Percentiles rank a stretch among this genome's conserved stretches.
These are phyloP conservation scores for Odocoileus hemionus DNA, from an alignment of 2,113 vertebrate genomes.

Conservation along the genomic window DNA sequence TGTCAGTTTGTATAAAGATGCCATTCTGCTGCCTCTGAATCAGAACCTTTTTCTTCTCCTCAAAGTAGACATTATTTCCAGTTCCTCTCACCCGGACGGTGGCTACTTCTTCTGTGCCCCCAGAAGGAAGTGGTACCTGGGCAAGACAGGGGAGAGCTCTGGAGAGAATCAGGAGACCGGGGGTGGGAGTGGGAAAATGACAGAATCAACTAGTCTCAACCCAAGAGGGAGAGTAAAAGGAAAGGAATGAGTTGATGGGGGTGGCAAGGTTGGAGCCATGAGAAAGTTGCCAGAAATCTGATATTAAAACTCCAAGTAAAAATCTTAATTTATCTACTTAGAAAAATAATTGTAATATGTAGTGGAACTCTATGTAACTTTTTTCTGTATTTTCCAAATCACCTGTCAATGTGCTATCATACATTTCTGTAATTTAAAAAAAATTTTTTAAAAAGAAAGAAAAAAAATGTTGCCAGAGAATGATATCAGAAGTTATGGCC, in stretches of 20 bases:
- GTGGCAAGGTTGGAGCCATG: not conserved
- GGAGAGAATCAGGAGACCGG: not conserved
- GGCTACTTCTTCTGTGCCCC: constrained; percentile 50
- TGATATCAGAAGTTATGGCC: not conserved
- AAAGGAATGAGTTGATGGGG: not conserved
- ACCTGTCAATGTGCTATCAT: not conserved
- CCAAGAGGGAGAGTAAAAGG: not conserved
- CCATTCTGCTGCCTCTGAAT: constrained; percentile 64
- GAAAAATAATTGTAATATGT: not conserved
- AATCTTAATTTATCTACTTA: not conserved
- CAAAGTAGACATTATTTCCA: constrained; percentile 46
- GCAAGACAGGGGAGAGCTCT: not conserved
- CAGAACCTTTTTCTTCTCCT: constrained; percentile 73
- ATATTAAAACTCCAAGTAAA: not conserved
- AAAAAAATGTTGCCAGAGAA: not conserved
- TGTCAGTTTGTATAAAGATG: constrained; percentile 79
- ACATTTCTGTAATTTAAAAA: not conserved
- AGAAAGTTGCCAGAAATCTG: not conserved
- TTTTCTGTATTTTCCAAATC: not conserved
- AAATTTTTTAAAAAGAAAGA: not conserved
- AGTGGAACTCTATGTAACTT: not conserved
- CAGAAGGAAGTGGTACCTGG: constrained; percentile 55
- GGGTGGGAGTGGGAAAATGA: not conserved
- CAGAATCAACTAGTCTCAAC: not conserved
- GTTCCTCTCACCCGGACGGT: not conserved